Percentiles rank a stretch among this genome's conserved stretches.
Evolutionary conservation across 2,113 vertebrate genomes (phyloP).

Genomic region (Steatornis caripensis): DNA sequence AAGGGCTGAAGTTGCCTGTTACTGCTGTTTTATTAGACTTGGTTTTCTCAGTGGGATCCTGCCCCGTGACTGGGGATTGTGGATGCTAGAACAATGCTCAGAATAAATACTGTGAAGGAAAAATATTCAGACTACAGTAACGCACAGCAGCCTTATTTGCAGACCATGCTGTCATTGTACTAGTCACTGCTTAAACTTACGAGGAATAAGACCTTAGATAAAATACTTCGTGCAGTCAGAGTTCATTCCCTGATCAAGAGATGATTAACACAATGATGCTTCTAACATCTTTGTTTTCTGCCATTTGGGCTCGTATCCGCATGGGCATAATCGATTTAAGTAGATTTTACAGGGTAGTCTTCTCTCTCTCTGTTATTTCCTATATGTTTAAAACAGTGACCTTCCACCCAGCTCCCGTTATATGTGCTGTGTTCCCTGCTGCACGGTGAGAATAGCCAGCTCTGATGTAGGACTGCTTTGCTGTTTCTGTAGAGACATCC

Average conservation of each 20-base stretch:
- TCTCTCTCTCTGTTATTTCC: neutral
- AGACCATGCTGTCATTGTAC: neutral
- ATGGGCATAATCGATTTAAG: neutral
- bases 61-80: neutral
- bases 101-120: neutral
- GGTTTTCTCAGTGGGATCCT: slow-evolving; percentile 43
- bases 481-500: neutral
- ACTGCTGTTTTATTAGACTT: slow-evolving; percentile 41
- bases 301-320: neutral
- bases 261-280: neutral
- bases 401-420: neutral
- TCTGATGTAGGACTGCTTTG: slow-evolving; percentile 2
- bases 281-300: neutral
- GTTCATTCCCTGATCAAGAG: neutral
- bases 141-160: neutral
- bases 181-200: neutral
- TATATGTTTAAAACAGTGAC: neutral
- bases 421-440: neutral
- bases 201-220: neutral
- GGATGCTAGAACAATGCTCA: neutral
- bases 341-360: neutral
- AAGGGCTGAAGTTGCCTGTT: slow-evolving; percentile 9
- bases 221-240: neutral
- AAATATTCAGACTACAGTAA: neutral
- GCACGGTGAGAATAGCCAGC: neutral